A percentile compares a stretch with the other conserved stretches of the same genome.
Conservation (phyloP, 2,797 vertebrate species). For the Microcaecilia unicolor region DNA sequence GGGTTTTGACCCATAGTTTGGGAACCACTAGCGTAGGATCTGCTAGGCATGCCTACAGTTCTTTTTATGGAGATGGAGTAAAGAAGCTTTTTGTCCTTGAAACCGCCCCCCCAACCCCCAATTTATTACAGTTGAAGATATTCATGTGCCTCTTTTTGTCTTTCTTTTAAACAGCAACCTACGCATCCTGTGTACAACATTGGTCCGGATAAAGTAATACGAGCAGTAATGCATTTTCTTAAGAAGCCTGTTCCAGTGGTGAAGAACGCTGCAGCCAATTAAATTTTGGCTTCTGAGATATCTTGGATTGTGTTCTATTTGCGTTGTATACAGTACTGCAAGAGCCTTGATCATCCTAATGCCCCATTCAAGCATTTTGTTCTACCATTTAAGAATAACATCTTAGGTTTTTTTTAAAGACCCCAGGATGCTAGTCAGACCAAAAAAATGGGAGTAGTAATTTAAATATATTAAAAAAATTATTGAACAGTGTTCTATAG, state of each 20-base stretch:
- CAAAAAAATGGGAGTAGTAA: slow-evolving; percentile 34
- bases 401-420: slow-evolving; percentile 16
- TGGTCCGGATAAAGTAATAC: slow-evolving; percentile 79
- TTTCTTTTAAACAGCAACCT: slow-evolving; percentile 56
- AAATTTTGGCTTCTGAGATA: not conserved
- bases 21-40: no score
- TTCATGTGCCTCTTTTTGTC: no score
- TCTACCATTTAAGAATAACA: slow-evolving; percentile 10
- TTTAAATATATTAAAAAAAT: no score
- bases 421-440: slow-evolving; percentile 34
- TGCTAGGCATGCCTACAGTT: no score
- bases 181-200: slow-evolving; percentile 95
- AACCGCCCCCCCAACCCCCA: no score
- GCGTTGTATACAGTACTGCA: not conserved
- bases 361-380: no score
- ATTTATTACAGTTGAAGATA: no score
- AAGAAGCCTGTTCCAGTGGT: slow-evolving; percentile 58
- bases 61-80: no score
- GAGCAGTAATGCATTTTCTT: slow-evolving; percentile 73
- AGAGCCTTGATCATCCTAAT: not conserved
- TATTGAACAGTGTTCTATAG: no score
- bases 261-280: no score
- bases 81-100: no score
- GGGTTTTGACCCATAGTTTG: no score
- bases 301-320: not conserved